Percentiles rank a stretch among this genome's conserved stretches.
Evolutionary conservation across 2,888 invertebrate genomes (phyloP).

Genomic region (Caenorhabditis sulstoni): DNA sequence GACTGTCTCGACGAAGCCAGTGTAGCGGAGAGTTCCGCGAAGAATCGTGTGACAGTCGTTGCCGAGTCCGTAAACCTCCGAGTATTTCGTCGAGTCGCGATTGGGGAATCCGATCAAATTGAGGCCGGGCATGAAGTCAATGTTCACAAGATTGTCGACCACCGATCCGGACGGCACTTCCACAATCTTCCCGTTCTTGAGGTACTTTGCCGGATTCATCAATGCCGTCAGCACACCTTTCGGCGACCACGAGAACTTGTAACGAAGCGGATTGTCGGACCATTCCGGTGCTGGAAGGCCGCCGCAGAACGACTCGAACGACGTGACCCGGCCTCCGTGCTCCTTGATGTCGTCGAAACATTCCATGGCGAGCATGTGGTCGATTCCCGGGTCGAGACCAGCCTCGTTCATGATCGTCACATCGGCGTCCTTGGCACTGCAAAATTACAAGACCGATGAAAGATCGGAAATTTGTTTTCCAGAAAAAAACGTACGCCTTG

Average conservation of each 20-base stretch:
- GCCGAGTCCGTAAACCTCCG: conserved; percentile 90
- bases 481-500: conserved; percentile 65
- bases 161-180: conserved; percentile 92
- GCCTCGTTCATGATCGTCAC: conserved; percentile 96
- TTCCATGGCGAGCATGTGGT: conserved; percentile 95
- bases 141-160: conserved; percentile 88
- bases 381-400: conserved; percentile 98
- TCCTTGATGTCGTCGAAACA: conserved; percentile 91
- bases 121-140: conserved; percentile 94
- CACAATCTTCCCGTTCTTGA: conserved; percentile 87
- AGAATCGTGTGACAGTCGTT: conserved; percentile 88
- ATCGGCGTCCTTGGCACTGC: conserved; percentile 90
- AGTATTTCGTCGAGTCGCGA: conserved; percentile 93
- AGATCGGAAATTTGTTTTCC: neutral
- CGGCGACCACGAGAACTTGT: conserved; percentile 98
- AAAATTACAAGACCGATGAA: conserved; percentile 30
- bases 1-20: conserved; percentile 91
- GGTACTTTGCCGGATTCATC: conserved; percentile 90
- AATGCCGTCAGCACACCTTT: conserved; percentile 93
- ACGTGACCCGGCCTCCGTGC: conserved; percentile 92
- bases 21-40: conserved; percentile 93
- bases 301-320: conserved; percentile 97
- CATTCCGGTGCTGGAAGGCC: conserved; percentile 96
- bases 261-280: conserved; percentile 88
- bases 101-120: conserved; percentile 97